Base-by-base conservation (phyloP, 2,113 vertebrate species). In the Perca flavescens region DNA sequence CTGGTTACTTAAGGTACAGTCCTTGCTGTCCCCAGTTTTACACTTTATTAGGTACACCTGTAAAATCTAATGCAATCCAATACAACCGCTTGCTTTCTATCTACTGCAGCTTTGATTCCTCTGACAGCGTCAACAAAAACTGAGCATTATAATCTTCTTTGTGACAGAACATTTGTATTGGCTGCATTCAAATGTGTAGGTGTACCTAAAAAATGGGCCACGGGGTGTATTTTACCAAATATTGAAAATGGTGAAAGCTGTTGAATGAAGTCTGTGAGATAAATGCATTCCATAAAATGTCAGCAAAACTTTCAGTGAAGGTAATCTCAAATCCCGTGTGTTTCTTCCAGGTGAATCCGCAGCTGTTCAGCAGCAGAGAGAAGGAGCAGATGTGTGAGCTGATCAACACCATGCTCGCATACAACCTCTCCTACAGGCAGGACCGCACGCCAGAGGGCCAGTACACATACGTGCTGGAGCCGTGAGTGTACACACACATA, bases 351-450 rank as follows among this genome's bases (percentile, higher is more conserved):
- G 97, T 99, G 88, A 99, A 98, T 89, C 97, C 97, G 0, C 98
- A 99, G 93, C 95, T 99, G 52, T 99, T 97, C 92, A 99, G 98
- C 83, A 91, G 62, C 67, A 96, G 95, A 7, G 98, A 99, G 95
- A 99, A 98, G 91, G 96, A 97, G 93, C 98, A 98, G 92, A 91
- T 99, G 87, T 86, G 93, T 0, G 95, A 96, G 58, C 96, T 99
- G 13, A 96, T 98, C 47, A 86, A 95, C 86, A 97, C 96, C 86
- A 99, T 99, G 98, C 93, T 99, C 50, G 94, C 97, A 57, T 99
- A 98, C 86, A 99, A 97, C 93, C 96, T 99, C 31, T 98, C 96
- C 1, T 99, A 99, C 94, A 95, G 95, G 68, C 98, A 99, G 94
- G 97, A 99, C 74, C 96, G 97, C 67, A 95, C 95, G 0, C 95